These are phyloP conservation scores for Calephelis nemesis DNA, from an alignment of 1,140 invertebrate species.

Conservation along the genomic window DNA sequence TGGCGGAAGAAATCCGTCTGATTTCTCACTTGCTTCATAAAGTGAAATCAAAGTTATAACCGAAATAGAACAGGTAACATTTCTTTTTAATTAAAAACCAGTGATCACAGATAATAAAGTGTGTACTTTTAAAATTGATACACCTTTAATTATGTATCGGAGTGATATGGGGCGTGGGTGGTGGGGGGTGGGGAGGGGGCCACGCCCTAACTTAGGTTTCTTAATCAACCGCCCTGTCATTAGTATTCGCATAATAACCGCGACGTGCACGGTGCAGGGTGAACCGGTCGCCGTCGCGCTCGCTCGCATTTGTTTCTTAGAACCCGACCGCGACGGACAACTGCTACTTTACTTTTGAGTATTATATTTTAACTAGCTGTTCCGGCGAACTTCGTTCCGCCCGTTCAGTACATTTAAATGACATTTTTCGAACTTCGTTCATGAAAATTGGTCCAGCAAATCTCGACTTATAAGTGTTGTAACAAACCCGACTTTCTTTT, in stretches of 20 bases:
- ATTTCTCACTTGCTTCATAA: too few species aligned
- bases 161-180: constrained; percentile 24
- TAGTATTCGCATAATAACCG: constrained; percentile 15
- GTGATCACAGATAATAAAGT: constrained; percentile 9
- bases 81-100: constrained; percentile 9
- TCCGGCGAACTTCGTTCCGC: too few species aligned
- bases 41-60: too few species aligned
- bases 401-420: too few species aligned
- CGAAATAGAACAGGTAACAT: not conserved
- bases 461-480: too few species aligned
- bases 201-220: constrained; percentile 61
- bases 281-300: not conserved
- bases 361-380: too few species aligned
- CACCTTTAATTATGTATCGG: constrained; percentile 16
- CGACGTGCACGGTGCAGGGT: not conserved
- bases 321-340: not conserved
- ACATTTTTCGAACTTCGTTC: too few species aligned
- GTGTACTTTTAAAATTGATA: constrained; percentile 12
- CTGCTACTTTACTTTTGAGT: not conserved
- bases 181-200: constrained; percentile 26
- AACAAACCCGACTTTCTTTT: too few species aligned
- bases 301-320: constrained; percentile 22
- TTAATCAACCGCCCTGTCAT: constrained; percentile 56
- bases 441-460: too few species aligned
- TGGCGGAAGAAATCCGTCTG: too few species aligned